Conservation (phyloP, 1,140 invertebrate species). For the Cydia fagiglandana region DNA sequence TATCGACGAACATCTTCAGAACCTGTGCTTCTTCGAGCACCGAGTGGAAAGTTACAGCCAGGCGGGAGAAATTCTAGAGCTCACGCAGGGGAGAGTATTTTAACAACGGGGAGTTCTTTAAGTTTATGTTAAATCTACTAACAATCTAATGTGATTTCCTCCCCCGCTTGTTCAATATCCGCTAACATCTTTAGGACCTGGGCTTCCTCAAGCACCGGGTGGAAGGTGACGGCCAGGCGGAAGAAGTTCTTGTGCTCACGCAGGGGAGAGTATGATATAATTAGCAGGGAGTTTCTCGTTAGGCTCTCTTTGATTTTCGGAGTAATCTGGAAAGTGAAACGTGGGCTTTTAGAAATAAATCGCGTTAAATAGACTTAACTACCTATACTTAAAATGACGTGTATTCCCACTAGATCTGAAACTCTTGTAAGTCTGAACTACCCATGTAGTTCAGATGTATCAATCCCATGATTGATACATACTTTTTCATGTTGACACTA, state of each 20-base stretch:
- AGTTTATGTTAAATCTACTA: conserved; percentile 22
- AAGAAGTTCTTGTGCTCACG: conserved; percentile 90
- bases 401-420: no score
- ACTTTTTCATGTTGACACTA: no score
- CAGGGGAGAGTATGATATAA: conserved; percentile 93
- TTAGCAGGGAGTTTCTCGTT: conserved; percentile 86
- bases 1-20: conserved; percentile 54
- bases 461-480: no score
- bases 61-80: conserved; percentile 91
- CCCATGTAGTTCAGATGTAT: no score
- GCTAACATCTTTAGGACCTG: conserved; percentile 58
- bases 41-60: conserved; percentile 92
- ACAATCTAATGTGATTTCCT: conserved; percentile 49
- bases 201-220: conserved; percentile 75
- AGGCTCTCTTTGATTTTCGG: conserved; percentile 91
- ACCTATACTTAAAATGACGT: no score
- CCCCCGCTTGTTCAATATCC: conserved; percentile 61
- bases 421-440: no score
- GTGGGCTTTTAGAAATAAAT: neutral
- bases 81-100: conserved; percentile 88
- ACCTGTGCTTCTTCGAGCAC: conserved; percentile 47
- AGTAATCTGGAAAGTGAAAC: conserved; percentile 83
- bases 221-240: conserved; percentile 91
- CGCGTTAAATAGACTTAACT: no score
- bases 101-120: conserved; percentile 83